Conservation (phyloP, 2,797 vertebrate genomes). For the Crax fasciolata region DNA sequence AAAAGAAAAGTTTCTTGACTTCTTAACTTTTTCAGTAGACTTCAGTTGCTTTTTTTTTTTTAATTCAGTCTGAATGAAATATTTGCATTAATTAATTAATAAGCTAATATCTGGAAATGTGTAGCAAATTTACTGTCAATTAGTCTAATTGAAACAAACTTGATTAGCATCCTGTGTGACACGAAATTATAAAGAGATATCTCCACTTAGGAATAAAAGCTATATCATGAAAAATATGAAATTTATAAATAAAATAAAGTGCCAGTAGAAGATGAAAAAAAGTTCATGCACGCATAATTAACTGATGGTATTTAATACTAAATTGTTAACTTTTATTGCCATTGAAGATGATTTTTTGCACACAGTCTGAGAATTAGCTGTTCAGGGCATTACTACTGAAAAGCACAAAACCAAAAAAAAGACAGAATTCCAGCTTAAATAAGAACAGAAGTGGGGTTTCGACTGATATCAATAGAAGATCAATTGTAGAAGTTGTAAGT, state of each 20-base stretch:
- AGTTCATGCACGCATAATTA: not conserved
- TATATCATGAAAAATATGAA: not conserved
- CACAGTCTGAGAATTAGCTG: not conserved
- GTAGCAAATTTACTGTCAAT: not conserved
- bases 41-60: not conserved
- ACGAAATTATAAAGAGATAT: not conserved
- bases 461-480: not conserved
- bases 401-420: not conserved
- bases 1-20: not conserved
- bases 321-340: not conserved
- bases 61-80: not conserved
- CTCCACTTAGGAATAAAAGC: not conserved
- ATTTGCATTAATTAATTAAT: not conserved
- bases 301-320: not conserved
- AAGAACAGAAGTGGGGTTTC: not conserved
- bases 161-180: not conserved
- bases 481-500: not conserved
- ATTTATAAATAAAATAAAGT: not conserved
- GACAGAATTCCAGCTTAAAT: not conserved
- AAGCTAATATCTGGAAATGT: not conserved
- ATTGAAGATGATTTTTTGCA: not conserved
- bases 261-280: not conserved
- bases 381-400: not conserved
- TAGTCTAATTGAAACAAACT: not conserved
- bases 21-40: not conserved